These are phyloP conservation scores for Pterois miles DNA, from an alignment of 2,797 vertebrate genomes.

Conservation along the genomic window DNA sequence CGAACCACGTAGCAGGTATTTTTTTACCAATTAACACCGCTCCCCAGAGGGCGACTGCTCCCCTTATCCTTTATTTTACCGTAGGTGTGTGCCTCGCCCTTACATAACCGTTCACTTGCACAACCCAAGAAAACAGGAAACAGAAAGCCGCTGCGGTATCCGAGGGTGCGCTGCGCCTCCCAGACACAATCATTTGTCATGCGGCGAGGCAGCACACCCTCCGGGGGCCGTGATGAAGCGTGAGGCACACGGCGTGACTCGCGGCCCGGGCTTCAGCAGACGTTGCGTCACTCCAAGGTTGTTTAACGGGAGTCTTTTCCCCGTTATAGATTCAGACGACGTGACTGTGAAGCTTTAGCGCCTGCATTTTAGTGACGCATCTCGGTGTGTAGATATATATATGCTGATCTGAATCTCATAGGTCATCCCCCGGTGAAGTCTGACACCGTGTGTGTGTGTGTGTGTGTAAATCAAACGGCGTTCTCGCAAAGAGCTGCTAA, in stretches of 20 bases:
- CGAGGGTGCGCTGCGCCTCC: conserved; percentile 9
- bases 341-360: conserved; percentile 16
- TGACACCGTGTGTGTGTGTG: conserved; percentile 8
- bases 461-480: conserved; percentile 43
- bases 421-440: conserved; percentile 23
- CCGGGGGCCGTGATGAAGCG: conserved; percentile 41
- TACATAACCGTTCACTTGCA: conserved; percentile 35
- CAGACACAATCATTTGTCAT: conserved; percentile 47
- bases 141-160: conserved; percentile 5
- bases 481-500: conserved; percentile 43
- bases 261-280: conserved; percentile 23
- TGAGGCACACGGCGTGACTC: conserved; percentile 30
- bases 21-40: background rate
- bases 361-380: conserved; percentile 10
- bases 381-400: background rate
- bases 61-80: background rate
- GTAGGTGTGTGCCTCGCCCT: conserved; percentile 14
- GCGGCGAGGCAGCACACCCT: background rate
- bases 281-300: conserved; percentile 58
- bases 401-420: conserved; percentile 21
- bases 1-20: background rate
- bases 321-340: conserved; percentile 47
- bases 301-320: conserved; percentile 55
- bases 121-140: conserved; percentile 34
- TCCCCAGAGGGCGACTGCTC: conserved; percentile 22